Conservation (phyloP, 2,797 vertebrate genomes). For the Furcifer pardalis region DNA sequence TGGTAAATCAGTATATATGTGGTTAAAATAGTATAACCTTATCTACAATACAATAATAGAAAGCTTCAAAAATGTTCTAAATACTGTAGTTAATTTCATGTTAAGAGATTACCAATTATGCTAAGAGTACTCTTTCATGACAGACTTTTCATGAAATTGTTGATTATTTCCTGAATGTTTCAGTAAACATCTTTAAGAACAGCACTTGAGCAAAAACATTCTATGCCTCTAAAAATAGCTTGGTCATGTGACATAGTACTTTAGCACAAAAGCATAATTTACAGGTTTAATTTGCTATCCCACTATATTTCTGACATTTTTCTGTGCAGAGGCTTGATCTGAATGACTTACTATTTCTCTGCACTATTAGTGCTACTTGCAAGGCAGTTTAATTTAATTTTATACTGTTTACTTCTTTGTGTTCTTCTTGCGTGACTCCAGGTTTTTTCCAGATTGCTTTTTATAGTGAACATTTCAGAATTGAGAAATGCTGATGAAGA, state of each 20-base stretch:
- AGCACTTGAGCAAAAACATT: slow-evolving; percentile 43
- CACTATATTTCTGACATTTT: slow-evolving; percentile 61
- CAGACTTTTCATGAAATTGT: slow-evolving; percentile 53
- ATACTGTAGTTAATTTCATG: slow-evolving; percentile 53
- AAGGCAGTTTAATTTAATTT: slow-evolving; percentile 31
- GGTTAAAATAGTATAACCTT: slow-evolving; percentile 12
- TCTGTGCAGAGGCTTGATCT: slow-evolving; percentile 38
- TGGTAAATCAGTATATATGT: not conserved
- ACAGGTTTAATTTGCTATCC: slow-evolving; percentile 69
- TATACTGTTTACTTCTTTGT: slow-evolving; percentile 37
- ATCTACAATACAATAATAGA: not conserved
- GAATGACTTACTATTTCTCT: slow-evolving; percentile 62
- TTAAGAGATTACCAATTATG: slow-evolving; percentile 40
- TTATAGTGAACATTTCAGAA: slow-evolving; percentile 12
- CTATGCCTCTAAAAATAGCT: slow-evolving; percentile 62
- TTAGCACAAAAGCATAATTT: slow-evolving; percentile 65
- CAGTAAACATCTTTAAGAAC: slow-evolving; percentile 63
- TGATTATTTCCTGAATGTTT: slow-evolving; percentile 61
- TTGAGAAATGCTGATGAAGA: slow-evolving; percentile 9
- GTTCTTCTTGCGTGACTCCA: slow-evolving; percentile 15
- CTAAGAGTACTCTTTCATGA: slow-evolving; percentile 34
- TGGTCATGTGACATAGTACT: slow-evolving; percentile 55
- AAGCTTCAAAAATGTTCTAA: slow-evolving; percentile 47
- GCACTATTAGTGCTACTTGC: slow-evolving; percentile 35
- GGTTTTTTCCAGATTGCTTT: slow-evolving; percentile 54